Conservation (phyloP, 2,113 vertebrate species). For the Formicarius rufipectus region DNA sequence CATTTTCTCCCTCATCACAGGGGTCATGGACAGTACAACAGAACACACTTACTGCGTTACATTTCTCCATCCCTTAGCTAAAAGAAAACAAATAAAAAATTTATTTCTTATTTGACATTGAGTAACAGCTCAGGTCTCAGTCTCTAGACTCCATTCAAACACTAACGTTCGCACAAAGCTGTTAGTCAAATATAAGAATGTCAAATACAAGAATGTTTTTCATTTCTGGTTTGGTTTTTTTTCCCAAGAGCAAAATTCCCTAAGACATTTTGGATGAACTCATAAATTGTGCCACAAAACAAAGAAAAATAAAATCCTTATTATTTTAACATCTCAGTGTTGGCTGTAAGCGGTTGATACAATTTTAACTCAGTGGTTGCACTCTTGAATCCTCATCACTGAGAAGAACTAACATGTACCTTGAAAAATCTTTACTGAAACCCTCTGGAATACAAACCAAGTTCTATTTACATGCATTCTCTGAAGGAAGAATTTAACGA, state of each 20-base stretch:
- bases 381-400: not conserved
- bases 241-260: not conserved
- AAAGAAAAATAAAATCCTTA: not conserved
- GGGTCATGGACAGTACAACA: conserved; percentile 27
- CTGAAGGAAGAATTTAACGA: not conserved
- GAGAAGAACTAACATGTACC: not conserved
- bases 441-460: not conserved
- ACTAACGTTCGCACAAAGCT: not conserved
- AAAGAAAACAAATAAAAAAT: conserved; percentile 20
- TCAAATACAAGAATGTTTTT: not conserved
- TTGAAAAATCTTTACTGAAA: not conserved
- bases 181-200: not conserved
- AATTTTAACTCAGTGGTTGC: not conserved
- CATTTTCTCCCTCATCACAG: conserved; percentile 36
- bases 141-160: not conserved
- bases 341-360: not conserved
- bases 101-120: conserved; percentile 43
- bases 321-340: not conserved
- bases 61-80: not conserved
- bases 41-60: not conserved
- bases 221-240: not conserved
- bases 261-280: not conserved
- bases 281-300: not conserved
- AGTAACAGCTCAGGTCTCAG: not conserved
- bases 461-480: not conserved